phyloP scores from a whole-genome alignment of 2,113 vertebrate genomes.

The Fukomys damarensis region DNA sequence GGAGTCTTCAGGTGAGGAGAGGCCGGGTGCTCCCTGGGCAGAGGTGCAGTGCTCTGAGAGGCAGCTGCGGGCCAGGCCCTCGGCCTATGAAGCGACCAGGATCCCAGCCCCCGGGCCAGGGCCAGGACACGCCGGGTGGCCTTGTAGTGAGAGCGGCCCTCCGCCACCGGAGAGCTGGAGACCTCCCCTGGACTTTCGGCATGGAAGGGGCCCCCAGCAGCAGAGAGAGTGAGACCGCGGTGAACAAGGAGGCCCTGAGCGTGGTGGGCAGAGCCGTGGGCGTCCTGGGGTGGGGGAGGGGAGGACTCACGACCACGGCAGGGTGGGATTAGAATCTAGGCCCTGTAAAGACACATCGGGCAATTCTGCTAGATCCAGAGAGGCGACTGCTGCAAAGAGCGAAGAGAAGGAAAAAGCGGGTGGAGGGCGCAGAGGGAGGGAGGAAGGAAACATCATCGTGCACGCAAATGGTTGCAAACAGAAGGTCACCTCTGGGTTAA shows the following conservation, averaged over 20 bases:
- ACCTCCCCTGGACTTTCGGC: neutral
- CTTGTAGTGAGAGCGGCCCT: neutral
- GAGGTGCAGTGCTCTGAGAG: neutral
- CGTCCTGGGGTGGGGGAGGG: neutral
- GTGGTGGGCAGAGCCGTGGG: too few species aligned
- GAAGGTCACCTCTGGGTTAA: neutral
- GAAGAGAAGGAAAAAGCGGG: too few species aligned
- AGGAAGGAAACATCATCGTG: neutral
- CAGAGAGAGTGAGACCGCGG: neutral
- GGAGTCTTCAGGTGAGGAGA: neutral
- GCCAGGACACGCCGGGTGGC: neutral
- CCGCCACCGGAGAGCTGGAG: neutral
- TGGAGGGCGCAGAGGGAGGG: too few species aligned
- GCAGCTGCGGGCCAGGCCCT: too few species aligned
- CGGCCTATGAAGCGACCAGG: accelerated
- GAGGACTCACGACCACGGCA: neutral
- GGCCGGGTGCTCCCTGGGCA: neutral
- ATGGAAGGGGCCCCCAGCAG: too few species aligned
- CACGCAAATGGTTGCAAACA: too few species aligned
- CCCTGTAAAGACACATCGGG: neutral
- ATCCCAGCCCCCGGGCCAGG: neutral
- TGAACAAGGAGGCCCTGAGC: too few species aligned
- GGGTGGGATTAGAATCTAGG: neutral
- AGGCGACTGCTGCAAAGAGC: neutral
- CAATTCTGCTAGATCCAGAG: neutral